Conservation (phyloP, 2,113 vertebrate genomes). For the Nibea albiflora region DNA sequence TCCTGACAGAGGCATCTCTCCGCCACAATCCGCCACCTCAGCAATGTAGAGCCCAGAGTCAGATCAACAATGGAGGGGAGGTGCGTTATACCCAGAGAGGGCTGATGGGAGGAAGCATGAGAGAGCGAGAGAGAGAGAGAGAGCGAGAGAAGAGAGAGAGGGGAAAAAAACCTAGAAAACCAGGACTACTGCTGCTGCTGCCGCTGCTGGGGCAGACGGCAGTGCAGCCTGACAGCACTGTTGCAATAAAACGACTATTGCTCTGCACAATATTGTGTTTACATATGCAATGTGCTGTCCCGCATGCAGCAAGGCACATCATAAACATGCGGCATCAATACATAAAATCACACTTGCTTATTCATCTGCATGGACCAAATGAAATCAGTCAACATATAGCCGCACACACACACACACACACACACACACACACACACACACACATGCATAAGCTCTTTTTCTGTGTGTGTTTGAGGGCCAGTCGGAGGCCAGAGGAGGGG, state of each 20-base stretch:
- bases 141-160: constrained; percentile 12
- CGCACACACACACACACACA: no score
- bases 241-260: constrained; percentile 47
- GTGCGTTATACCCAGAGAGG: constrained; percentile 59
- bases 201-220: constrained; percentile 15
- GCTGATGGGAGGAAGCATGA: constrained; percentile 58
- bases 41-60: constrained; percentile 78
- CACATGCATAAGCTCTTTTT: constrained; percentile 39
- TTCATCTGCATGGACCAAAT: constrained; percentile 9
- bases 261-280: constrained; percentile 42
- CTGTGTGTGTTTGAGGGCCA: constrained; percentile 29
- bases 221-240: constrained; percentile 20
- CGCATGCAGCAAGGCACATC: constrained; percentile 21
- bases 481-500: constrained; percentile 19
- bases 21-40: constrained; percentile 86
- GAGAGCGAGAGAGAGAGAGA: constrained; percentile 20
- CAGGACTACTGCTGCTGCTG: constrained; percentile 33
- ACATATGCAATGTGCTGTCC: constrained; percentile 29
- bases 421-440: no score
- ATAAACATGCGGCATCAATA: constrained; percentile 38
- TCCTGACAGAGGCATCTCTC: constrained; percentile 90
- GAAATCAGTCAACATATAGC: not conserved
- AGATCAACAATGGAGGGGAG: constrained; percentile 76
- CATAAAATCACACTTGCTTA: constrained; percentile 28
- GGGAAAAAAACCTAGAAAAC: constrained; percentile 39